Conservation (phyloP, 1,140 invertebrate genomes). For the Caligus rogercresseyi region DNA sequence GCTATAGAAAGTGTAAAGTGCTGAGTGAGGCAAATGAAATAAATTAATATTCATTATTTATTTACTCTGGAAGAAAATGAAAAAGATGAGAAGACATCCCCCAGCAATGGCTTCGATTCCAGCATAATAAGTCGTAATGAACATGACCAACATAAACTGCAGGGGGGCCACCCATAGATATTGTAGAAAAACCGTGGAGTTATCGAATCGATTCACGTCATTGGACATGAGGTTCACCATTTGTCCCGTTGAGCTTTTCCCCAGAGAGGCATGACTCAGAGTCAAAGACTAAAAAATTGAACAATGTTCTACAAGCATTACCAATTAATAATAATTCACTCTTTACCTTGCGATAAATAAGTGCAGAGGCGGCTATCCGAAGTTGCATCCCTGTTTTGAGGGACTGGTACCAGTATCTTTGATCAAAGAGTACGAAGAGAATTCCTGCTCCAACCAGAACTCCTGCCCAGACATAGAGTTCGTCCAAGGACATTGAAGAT, state of each 20-base stretch:
- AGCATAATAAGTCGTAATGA: constrained; percentile 16
- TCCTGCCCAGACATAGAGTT: not conserved
- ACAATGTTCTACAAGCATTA: not conserved
- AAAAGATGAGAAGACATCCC: constrained; percentile 17
- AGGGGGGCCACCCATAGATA: constrained; percentile 19
- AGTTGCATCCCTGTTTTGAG: not conserved
- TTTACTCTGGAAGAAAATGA: constrained; percentile 20
- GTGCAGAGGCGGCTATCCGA: not conserved
- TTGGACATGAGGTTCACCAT: constrained; percentile 24
- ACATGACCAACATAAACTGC: constrained; percentile 10
- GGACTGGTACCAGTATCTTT: not conserved
- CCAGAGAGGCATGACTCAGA: not conserved
- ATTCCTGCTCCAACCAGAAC: not conserved
- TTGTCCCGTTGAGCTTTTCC: constrained; percentile 22
- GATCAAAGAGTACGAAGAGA: not conserved
- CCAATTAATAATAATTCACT: not conserved
- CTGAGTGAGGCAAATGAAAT: constrained; percentile 23
- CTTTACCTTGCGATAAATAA: not conserved
- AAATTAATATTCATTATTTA: constrained; percentile 28
- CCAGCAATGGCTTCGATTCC: constrained; percentile 18
- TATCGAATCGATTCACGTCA: constrained; percentile 21
- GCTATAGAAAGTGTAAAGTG: not conserved
- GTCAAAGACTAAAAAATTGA: not conserved
- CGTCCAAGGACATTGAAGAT: not conserved
- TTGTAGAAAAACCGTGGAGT: constrained; percentile 14